Base-by-base conservation (phyloP, 2,888 invertebrate species). In the Matsumyia berberina region DNA sequence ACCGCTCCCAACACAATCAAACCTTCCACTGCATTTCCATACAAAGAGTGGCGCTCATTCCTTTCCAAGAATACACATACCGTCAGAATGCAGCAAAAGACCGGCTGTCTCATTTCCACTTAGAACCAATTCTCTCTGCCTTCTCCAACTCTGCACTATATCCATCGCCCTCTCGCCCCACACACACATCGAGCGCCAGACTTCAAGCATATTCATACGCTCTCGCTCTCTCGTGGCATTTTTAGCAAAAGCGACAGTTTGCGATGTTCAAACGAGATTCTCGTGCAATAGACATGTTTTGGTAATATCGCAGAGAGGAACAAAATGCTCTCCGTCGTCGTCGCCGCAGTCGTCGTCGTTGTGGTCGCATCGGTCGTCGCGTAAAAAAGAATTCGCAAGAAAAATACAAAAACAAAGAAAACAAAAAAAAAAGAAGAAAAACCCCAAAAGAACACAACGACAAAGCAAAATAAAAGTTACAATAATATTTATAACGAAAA, bases 231-330 rank as follows among this genome's bases (percentile, higher is more conserved):
- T 64, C 79, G 39, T 70, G 70, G 85, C 80, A 76, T 80, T 85
- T 85, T 85, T 85, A 85, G 85, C 85, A 85, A 85, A 85, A 85
- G 85, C 85, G 74, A 85, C 85, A 85, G 85, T 85, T 85, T 85
- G 85, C 85, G 80, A 85, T 70, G 80, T 85, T 76, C 80, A 80
- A 76, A 76, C 70, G 46, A 74, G 74, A 80, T 85, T 80, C 85
- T 85, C 85, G 44, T 80, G 79, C 79, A 79, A 85, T 85, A 85
- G 85, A 85, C 69, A 80, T 85, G 85, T 85, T 85, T 85, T 85
- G 85, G 79, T 85, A 80, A 85, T 85, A 80, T 66, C 85, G 39
- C 70, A 74, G 74, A 79, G 85, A 80, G 74, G 85, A 85, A 80
- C 80, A 62, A 73, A 78, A 79, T 83, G 83, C 73, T 83, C 67